Evolutionary conservation across 2,797 vertebrate species (phyloP).

Genomic region (Manis crassicaudata): DNA sequence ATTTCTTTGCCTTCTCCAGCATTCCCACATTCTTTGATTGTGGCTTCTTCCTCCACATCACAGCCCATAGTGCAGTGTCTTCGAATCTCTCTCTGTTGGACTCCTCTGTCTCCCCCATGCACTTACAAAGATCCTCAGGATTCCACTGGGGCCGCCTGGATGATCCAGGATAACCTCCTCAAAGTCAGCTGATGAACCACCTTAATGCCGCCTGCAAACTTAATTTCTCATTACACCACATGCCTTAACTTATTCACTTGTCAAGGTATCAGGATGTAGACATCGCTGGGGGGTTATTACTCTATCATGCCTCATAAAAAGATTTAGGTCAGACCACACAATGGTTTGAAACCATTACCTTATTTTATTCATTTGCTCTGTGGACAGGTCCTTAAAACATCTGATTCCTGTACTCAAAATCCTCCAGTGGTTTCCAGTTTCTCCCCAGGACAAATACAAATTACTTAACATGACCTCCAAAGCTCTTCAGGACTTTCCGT

Average conservation of each 20-base stretch:
- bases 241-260: background rate
- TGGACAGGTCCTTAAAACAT: background rate
- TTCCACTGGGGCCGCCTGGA: fast-evolving
- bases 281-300: background rate
- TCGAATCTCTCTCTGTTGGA: background rate
- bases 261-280: background rate
- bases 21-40: background rate
- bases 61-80: background rate
- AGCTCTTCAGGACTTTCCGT: background rate
- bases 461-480: background rate
- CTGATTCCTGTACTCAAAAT: background rate
- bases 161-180: background rate
- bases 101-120: background rate
- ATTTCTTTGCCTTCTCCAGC: background rate
- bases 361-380: background rate
- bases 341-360: background rate
- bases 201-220: background rate
- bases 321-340: background rate
- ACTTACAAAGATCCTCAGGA: background rate
- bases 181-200: background rate
- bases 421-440: background rate
- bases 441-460: background rate
- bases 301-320: background rate
- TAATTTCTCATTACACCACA: background rate
- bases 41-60: background rate